Conservation (phyloP, 2,113 vertebrate species). For the Podiceps cristatus region DNA sequence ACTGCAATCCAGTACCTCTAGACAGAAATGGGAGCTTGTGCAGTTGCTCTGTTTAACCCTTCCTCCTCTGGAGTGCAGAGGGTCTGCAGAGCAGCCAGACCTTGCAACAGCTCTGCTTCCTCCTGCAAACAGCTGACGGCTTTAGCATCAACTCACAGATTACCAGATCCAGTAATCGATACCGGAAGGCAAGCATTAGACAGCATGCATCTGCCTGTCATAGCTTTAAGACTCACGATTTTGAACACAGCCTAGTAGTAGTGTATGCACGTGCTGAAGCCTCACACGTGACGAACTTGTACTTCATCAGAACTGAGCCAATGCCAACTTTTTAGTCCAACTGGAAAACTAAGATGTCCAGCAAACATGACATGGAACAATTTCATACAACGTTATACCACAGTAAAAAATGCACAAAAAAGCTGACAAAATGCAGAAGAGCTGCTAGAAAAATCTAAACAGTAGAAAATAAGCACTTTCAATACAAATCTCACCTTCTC, state of each 20-base stretch:
- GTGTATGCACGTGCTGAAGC: background rate
- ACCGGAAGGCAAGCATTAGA: background rate
- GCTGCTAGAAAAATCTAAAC: constrained; percentile 41
- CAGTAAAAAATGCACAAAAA: constrained; percentile 22
- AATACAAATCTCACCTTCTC: constrained; percentile 22
- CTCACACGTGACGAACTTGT: background rate
- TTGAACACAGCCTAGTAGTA: background rate
- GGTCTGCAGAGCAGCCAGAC: background rate
- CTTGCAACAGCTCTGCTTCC: background rate
- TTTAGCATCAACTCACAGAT: background rate
- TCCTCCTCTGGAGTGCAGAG: background rate
- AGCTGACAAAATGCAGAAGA: background rate
- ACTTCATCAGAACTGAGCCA: background rate
- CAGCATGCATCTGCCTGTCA: background rate
- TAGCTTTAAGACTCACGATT: background rate
- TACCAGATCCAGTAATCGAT: background rate
- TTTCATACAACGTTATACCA: background rate
- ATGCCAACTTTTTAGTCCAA: background rate
- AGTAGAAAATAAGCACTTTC: constrained; percentile 58
- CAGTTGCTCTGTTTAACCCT: background rate
- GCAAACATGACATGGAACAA: background rate
- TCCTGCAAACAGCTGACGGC: background rate
- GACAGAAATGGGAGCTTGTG: background rate
- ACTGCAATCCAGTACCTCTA: background rate
- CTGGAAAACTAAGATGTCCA: background rate